phyloP scores from a whole-genome alignment of 2,797 vertebrate genomes.

The Acanthis flammea region DNA sequence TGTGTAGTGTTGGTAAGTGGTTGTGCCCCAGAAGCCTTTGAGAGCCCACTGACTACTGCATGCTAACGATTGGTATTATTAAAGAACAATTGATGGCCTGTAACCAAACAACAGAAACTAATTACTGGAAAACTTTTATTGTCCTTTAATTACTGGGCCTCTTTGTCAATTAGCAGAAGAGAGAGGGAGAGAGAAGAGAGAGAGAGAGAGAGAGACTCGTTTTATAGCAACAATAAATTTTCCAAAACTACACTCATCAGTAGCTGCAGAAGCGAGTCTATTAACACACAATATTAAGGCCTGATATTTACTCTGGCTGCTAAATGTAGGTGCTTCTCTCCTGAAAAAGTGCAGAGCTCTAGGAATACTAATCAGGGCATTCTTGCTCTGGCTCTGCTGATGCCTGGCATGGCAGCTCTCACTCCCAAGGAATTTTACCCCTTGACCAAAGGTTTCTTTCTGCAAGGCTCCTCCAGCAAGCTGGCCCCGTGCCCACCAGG shows the following conservation, averaged over 20 bases:
- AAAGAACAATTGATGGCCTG: conserved; percentile 91
- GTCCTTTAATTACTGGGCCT: conserved; percentile 87
- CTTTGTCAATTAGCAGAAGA: conserved; percentile 79
- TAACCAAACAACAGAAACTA: conserved; percentile 91
- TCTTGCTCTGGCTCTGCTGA: background rate
- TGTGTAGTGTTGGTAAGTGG: conserved; percentile 87
- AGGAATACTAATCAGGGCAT: conserved; percentile 37
- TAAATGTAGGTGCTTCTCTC: conserved; percentile 52
- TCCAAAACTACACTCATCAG: conserved; percentile 52
- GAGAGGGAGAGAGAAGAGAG: conserved; percentile 6
- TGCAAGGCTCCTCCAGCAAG: background rate
- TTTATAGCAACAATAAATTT: conserved; percentile 68
- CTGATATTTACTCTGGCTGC: conserved; percentile 55
- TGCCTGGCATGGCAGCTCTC: background rate
- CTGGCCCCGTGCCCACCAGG: background rate
- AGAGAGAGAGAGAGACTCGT: background rate
- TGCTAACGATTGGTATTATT: conserved; percentile 92
- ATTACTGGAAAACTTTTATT: conserved; percentile 93
- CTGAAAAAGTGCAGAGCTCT: conserved; percentile 1
- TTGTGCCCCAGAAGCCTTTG: conserved; percentile 88
- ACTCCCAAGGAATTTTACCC: background rate
- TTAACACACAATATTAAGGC: conserved; percentile 63
- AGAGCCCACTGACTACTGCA: conserved; percentile 79
- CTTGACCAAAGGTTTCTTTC: background rate
- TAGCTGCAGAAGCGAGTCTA: conserved; percentile 58